Evolutionary conservation across 2,797 vertebrate genomes (phyloP).

Genomic region (Aldrovandia affinis): DNA sequence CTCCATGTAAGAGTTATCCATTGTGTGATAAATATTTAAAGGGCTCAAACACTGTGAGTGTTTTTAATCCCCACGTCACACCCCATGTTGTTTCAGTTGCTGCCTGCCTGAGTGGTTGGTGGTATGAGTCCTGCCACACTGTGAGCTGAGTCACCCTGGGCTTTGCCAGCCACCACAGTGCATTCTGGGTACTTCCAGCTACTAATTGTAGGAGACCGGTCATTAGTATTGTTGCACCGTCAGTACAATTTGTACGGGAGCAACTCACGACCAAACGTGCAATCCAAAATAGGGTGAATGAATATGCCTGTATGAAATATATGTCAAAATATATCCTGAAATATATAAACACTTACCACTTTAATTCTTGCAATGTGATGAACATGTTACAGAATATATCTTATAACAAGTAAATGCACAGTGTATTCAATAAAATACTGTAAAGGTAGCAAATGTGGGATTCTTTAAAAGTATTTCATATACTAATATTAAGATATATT

Average conservation of each 20-base stretch:
- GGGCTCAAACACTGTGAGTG: slow-evolving; percentile 50
- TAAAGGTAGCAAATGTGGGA: neutral
- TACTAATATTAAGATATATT: neutral
- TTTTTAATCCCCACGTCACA: slow-evolving; percentile 49
- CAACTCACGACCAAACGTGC: neutral
- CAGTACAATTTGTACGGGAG: neutral
- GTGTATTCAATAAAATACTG: neutral
- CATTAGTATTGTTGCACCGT: too few species aligned
- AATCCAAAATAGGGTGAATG: neutral
- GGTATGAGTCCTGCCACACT: neutral
- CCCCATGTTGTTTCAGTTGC: neutral
- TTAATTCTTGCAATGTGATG: neutral
- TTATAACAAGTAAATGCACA: neutral
- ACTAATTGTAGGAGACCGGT: neutral
- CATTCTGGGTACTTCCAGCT: neutral
- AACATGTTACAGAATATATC: neutral
- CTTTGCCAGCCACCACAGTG: neutral
- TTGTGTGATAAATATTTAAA: slow-evolving; percentile 64
- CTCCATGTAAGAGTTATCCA: slow-evolving; percentile 66
- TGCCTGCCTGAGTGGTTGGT: neutral
- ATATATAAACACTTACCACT: neutral
- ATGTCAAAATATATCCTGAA: neutral
- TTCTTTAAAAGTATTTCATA: neutral
- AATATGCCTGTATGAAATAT: neutral
- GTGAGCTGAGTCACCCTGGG: neutral